Base-by-base conservation (phyloP, 2,797 vertebrate species). In the Artibeus lituratus region DNA sequence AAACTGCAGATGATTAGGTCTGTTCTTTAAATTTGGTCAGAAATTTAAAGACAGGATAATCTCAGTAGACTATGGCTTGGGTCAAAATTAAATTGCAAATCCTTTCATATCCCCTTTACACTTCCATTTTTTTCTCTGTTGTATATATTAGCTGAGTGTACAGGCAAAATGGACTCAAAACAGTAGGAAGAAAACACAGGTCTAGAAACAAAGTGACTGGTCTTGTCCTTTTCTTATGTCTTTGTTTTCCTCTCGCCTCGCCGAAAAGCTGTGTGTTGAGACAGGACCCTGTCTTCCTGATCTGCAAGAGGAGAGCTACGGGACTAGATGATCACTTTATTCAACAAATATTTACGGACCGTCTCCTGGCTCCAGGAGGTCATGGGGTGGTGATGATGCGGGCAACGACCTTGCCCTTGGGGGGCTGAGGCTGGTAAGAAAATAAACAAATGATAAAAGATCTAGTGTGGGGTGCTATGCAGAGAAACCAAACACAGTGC, bases 21-120 rank as follows among this genome's bases (percentile, higher is more conserved):
- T 91, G 11, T 90, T 73, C 49, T 69, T 82, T 85, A 73, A 83
- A 26, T 80, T 74, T 39, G 19, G 15, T 80, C 35, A 76, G 65
- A 88, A 85, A 26, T 94, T 96, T 70, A 94, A 95, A 92, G n/a
- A 24, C 70, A 84, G 37, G 59, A 37, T 83, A 76, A 91, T 37
- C 26, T 95, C 86, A 85, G 44, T 51, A n/a, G 49, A 74, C 81
- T 92, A 91, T 94, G 69, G 2, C 29, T 21, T 24, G 77, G 18
- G 11, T 85, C 39, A n/a, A 87, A 91, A 77, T 90, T 90, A 44
- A 84, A 87, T 62, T 74, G 39, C 59, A 92, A 76, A 67, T 86
- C 37, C 11, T 37, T 76, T 21, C 29, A 47, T 85, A 47, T 2
- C 3, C 1, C 1, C 53, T 57, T 92, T 74, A 42, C 15, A 37